phyloP scores from a whole-genome alignment of 1,140 invertebrate species.

The Hycleus phaleratus region DNA sequence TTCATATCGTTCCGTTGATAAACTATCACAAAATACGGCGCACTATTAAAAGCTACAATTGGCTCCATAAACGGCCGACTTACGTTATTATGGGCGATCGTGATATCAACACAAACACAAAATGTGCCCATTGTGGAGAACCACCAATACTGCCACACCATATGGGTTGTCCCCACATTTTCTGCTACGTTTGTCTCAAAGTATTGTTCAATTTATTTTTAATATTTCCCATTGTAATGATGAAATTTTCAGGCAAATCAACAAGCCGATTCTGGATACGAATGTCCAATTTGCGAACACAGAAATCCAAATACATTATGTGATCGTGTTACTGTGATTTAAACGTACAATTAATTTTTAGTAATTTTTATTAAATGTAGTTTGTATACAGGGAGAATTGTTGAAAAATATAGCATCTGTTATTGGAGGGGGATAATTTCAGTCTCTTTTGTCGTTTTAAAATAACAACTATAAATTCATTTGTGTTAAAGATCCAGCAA shows the following conservation, averaged over 20 bases:
- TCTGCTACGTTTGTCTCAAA: constrained; percentile 56
- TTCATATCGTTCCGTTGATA: constrained; percentile 36
- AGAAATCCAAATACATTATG: constrained; percentile 29
- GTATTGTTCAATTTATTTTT: constrained; percentile 28
- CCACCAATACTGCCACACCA: constrained; percentile 52
- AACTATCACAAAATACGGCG: constrained; percentile 39
- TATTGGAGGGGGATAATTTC: background rate
- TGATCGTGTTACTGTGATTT: constrained; percentile 25
- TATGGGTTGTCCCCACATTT: constrained; percentile 56
- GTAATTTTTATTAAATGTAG: background rate
- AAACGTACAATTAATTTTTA: background rate
- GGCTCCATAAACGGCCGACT: constrained; percentile 25
- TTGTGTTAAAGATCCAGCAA: constrained; percentile 29
- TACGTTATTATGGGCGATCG: constrained; percentile 7
- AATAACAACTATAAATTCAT: no score
- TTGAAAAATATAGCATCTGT: no score
- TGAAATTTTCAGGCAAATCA: constrained; percentile 39
- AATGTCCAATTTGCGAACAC: constrained; percentile 40
- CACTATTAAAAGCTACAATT: constrained; percentile 29
- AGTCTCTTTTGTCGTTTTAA: background rate
- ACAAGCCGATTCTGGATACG: constrained; percentile 37
- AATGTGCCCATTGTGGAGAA: constrained; percentile 49
- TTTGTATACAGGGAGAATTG: no score
- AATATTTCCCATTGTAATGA: background rate
- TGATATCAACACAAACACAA: constrained; percentile 42